Conservation (phyloP, 2,113 vertebrate genomes). For the Martes martes region DNA sequence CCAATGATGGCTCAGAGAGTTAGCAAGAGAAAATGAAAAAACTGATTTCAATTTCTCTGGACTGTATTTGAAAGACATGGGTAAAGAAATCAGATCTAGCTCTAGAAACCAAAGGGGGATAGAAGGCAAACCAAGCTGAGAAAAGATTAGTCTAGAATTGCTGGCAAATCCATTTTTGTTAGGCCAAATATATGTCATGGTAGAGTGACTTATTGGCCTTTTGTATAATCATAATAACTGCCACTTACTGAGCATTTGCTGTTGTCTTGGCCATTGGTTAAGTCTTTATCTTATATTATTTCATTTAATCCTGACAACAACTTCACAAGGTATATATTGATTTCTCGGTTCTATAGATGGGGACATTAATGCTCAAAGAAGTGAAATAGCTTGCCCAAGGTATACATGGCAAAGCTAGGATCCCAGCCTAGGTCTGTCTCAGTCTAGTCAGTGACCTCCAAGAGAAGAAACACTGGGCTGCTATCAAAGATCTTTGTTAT, state of each 20-base stretch:
- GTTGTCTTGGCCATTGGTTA: not conserved
- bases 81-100: not conserved
- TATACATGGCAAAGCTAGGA: not conserved
- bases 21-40: not conserved
- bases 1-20: not conserved
- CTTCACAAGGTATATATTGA: not conserved
- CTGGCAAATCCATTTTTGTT: not conserved
- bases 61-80: not conserved
- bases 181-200: not conserved
- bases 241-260: not conserved
- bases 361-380: not conserved
- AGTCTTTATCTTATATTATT: not conserved
- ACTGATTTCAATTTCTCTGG: not conserved
- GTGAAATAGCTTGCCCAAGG: not conserved
- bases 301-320: constrained; percentile 20
- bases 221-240: not conserved
- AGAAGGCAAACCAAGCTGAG: not conserved
- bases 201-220: not conserved
- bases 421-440: not conserved
- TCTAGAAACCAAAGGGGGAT: not conserved
- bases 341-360: not conserved
- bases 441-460: not conserved
- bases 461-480: not conserved
- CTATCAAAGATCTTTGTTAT: not conserved
- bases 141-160: not conserved